These are phyloP conservation scores for Cerastis leucographa DNA, from an alignment of 2,888 invertebrate species.

Conservation along the genomic window DNA sequence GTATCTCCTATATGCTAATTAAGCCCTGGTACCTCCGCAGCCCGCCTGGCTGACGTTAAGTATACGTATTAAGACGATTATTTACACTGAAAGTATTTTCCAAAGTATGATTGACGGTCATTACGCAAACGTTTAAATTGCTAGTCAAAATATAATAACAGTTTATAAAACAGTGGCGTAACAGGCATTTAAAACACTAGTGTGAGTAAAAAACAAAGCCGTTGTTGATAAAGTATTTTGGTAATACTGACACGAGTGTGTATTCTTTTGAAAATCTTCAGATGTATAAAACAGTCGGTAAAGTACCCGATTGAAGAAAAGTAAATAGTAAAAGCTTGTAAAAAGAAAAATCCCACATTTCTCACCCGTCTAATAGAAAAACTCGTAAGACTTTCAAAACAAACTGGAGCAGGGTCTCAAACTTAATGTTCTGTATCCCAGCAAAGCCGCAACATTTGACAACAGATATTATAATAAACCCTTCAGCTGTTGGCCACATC, in stretches of 20 bases:
- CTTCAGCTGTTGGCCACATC: constrained; percentile 22
- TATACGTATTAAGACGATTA: constrained; percentile 53
- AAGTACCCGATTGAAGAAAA: background rate
- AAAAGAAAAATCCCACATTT: background rate
- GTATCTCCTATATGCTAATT: constrained; percentile 60
- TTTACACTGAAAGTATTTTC: constrained; percentile 13
- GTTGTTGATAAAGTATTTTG: background rate
- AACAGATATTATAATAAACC: constrained; percentile 60
- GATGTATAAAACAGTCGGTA: background rate
- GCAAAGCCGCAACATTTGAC: constrained; percentile 32
- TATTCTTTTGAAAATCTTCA: background rate
- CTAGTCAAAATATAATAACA: background rate
- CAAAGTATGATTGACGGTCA: constrained; percentile 17
- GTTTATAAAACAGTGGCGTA: background rate
- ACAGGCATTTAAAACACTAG: background rate
- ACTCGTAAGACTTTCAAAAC: constrained; percentile 11
- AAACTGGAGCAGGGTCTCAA: constrained; percentile 39
- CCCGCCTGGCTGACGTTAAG: constrained; percentile 53
- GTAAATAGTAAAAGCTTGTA: background rate
- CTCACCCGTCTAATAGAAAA: constrained; percentile 38
- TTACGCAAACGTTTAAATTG: background rate
- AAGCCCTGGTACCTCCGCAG: constrained; percentile 32
- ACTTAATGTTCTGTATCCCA: constrained; percentile 20
- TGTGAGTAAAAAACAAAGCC: background rate
- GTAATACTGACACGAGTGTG: background rate